Base-by-base conservation (phyloP, 1,140 invertebrate genomes). In the Leucophenga varia region DNA sequence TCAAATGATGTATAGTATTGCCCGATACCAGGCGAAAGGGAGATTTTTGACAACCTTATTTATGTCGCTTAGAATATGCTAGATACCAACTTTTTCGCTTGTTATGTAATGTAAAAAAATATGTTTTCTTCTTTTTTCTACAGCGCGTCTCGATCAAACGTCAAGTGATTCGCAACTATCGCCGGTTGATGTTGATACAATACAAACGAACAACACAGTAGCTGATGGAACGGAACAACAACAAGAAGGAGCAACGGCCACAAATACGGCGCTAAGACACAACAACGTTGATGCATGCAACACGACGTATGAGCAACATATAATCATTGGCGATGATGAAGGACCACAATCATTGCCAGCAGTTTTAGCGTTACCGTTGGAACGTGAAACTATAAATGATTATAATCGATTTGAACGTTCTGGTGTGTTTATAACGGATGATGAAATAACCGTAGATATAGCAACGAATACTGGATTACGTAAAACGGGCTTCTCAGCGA, bases 381-480 rank as follows among this genome's bases (percentile, higher is more conserved):
- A 51, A 4, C 14, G 19, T 13, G 43, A 59, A 22, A 14, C 14
- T 10, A 20, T 34, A 19, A 45, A 25, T 19, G 36, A 43, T 14
- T 19, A 19, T 6, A 34, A 45, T 47, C 67, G 63, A 34, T 73
- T 72, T 34, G 73, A 73, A 48, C 64, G 64, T 38, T 72, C 67
- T 1, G 73, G 73, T 0, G 54, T 75, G 3, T 73, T 57, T 49
- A 80, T 77, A 38, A 79, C 76, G 60, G 71, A 79, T 57, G 77
- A 78, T 64, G 81, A 68, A 31, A 80, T 80, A 42, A 82, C 82
- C 10, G 82, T 84, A 36, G 84, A 86, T 54, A 83, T 86, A 9
- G 84, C 83, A 49, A 80, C 83, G 47, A 81, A 81, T 54, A 83
- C 84, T 2, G 85, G 85, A 10, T 73, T 87, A 0, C 77, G 84